Evolutionary conservation across 1,140 invertebrate genomes (phyloP), one percentile per base, ranked within the genome.

Genomic region (Watersipora subatra): DNA sequence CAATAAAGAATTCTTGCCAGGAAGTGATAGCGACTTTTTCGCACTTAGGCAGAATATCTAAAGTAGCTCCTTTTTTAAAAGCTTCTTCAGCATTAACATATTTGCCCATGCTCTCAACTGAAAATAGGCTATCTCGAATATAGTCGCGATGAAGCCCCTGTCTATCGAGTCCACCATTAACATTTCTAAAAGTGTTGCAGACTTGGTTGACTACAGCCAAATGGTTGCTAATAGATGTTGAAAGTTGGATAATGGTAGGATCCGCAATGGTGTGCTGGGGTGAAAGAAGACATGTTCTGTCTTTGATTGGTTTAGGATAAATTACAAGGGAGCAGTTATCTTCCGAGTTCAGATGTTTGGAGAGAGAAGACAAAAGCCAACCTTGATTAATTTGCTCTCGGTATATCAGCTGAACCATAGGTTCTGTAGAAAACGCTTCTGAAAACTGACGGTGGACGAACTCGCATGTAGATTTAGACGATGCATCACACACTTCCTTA

Each of bases 1-100:
- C 66, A 65, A 75, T 69, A 64, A 77, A 74, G 66, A 77, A 78
- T 2, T 72, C 56, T 0, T 69, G 61, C 64, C 62, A 68, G 2
- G 65, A 62, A 57, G 71, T 71, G 2, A 72, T 1, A 12, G 57
- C 25, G 2, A 73, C 72, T 69, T 68, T 68, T 22, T 76, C 73
- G 71, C 75, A 77, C 46, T 71, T 58, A 66, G 65, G 66, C 12
- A 72, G n/a, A 12, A 46, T 12, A 12, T 7, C 7, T 46, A 12
- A 12, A 46, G 34, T 12, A 7, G 7, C 7, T 46, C 34, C 34
- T n/a, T 46, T 46, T 46, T 12, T n/a, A 46, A 46, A 46, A 12
- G n/a, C 34, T 46, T 46, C 7, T 12, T 12, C 34, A 46, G 34
- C 7, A 12, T 46, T n/a, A 12, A n/a, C 34, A 46, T 46, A n/a